Percentiles rank a stretch among this genome's conserved stretches.
phyloP scores from a whole-genome alignment of 2,113 vertebrate genomes.

The Phyllopteryx taeniolatus region DNA sequence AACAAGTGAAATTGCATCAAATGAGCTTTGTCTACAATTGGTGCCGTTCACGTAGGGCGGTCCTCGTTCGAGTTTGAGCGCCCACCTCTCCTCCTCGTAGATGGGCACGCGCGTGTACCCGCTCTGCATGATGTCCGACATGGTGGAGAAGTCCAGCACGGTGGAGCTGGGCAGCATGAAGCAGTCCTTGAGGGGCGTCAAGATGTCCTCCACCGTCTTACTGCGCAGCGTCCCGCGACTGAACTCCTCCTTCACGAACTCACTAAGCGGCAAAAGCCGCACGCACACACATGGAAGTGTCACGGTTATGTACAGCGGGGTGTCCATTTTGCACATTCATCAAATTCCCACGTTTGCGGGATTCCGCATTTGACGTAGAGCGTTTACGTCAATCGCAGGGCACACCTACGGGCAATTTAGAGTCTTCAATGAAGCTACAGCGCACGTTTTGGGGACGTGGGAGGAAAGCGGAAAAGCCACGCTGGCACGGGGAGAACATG shows the following conservation, averaged over 20 bases:
- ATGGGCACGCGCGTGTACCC: slow-evolving; percentile 88
- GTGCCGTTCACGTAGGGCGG: too few species aligned
- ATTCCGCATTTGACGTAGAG: too few species aligned
- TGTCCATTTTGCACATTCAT: too few species aligned
- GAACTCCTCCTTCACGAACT: slow-evolving; percentile 86
- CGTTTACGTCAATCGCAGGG: too few species aligned
- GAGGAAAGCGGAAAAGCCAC: too few species aligned
- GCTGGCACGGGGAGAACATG: too few species aligned
- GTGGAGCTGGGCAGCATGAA: slow-evolving; percentile 84
- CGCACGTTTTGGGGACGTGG: too few species aligned
- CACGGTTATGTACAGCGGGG: background rate
- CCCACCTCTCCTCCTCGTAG: slow-evolving; percentile 84
- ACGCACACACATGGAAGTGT: background rate
- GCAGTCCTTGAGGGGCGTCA: slow-evolving; percentile 86
- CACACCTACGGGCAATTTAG: too few species aligned
- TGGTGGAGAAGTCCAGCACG: slow-evolving; percentile 84
- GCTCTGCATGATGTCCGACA: slow-evolving; percentile 92
- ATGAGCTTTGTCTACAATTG: background rate
- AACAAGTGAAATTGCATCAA: background rate
- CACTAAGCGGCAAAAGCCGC: slow-evolving; percentile 46
- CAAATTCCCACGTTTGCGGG: too few species aligned
- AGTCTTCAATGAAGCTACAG: too few species aligned
- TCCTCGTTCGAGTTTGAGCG: too few species aligned
- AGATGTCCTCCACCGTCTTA: slow-evolving; percentile 87
- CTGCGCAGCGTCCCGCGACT: slow-evolving; percentile 81